phyloP scores from a whole-genome alignment of 2,797 vertebrate species.

The Trematomus bernacchii region DNA sequence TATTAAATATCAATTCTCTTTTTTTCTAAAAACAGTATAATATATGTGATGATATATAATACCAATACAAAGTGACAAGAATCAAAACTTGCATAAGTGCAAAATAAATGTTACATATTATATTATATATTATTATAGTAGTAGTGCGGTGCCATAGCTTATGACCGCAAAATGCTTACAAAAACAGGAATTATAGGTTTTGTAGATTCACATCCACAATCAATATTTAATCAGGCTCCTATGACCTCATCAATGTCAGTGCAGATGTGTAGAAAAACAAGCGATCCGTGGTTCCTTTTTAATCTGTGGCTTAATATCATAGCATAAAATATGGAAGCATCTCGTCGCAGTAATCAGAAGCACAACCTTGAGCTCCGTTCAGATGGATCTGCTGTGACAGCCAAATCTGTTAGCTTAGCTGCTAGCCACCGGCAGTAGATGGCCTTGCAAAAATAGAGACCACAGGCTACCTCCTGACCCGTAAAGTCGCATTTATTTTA shows the following conservation, averaged over 20 bases:
- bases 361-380: constrained; percentile 60
- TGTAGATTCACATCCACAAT: not conserved
- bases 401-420: constrained; percentile 69
- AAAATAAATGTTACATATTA: not conserved
- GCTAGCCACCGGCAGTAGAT: constrained; percentile 41
- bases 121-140: not conserved
- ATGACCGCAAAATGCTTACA: too few relatives aligned
- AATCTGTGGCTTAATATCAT: accelerated
- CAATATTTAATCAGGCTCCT: constrained; percentile 2
- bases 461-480: not conserved
- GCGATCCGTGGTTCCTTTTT: not conserved
- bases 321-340: not conserved
- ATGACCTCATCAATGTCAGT: constrained; percentile 65
- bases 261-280: constrained; percentile 3
- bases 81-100: not conserved
- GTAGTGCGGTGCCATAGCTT: not conserved
- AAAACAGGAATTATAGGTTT: not conserved
- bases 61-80: not conserved
- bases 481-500: not conserved
- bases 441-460: constrained; percentile 32
- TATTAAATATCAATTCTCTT: too few relatives aligned
- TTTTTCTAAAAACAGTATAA: too few relatives aligned
- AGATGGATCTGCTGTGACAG: constrained; percentile 52
- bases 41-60: not conserved
- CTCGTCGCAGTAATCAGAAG: not conserved